These are phyloP conservation scores for Papilio polyxenes DNA, from an alignment of 1,140 invertebrate species.

Conservation along the genomic window DNA sequence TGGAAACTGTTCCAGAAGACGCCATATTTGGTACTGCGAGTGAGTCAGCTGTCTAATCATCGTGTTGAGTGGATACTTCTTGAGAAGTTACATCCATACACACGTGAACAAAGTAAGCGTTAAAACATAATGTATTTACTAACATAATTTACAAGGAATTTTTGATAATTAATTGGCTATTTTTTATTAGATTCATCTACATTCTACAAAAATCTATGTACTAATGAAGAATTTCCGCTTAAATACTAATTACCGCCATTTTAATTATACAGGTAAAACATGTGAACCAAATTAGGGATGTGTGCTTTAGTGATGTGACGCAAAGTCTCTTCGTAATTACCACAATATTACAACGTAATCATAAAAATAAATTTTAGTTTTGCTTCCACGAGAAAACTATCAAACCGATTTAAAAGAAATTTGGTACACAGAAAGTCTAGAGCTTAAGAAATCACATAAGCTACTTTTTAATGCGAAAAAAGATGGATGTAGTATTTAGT, in stretches of 20 bases:
- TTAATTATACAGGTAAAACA: neutral
- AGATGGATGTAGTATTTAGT: too few relatives aligned
- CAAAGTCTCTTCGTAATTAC: neutral
- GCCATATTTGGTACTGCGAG: neutral
- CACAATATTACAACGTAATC: neutral
- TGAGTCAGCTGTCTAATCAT: constrained; percentile 20
- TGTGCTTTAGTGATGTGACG: neutral
- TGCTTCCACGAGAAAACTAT: neutral
- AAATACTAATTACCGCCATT: neutral
- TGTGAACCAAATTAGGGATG: neutral
- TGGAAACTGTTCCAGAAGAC: constrained; percentile 37
- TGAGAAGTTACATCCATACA: neutral
- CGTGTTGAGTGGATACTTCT: constrained; percentile 1
- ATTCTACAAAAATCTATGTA: neutral
- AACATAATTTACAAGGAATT: too few relatives aligned
- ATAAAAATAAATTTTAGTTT: neutral
- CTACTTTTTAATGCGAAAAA: too few relatives aligned
- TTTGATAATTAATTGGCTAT: too few relatives aligned
- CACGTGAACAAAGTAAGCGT: neutral
- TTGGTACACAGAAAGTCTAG: too few relatives aligned
- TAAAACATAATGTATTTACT: neutral
- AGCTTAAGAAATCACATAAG: too few relatives aligned
- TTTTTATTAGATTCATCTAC: too few relatives aligned
- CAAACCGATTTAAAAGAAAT: too few relatives aligned
- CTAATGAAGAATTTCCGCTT: neutral